Evolutionary conservation across 2,888 invertebrate species (phyloP).

Genomic region (Belgica antarctica): DNA sequence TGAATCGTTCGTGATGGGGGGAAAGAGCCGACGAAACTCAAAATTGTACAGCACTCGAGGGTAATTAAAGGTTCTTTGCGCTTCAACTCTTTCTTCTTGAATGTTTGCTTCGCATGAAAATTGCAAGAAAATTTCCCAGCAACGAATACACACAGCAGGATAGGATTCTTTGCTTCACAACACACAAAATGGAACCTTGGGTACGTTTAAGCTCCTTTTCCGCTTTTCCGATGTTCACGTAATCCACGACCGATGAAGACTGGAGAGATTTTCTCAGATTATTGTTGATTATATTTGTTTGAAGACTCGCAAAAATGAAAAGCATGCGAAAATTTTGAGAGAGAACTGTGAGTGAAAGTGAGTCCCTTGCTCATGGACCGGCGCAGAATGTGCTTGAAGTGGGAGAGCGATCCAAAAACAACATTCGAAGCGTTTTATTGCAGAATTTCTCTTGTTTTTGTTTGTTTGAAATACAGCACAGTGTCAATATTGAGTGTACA

Average conservation of each 20-base stretch:
- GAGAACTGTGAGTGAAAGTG: slow-evolving; percentile 14
- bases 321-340: not conserved
- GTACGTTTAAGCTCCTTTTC: not conserved
- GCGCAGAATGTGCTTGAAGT: not conserved
- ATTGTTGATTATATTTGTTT: slow-evolving; percentile 35
- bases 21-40: not conserved
- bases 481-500: not conserved
- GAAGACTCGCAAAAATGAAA: too few species aligned
- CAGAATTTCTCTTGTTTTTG: not conserved
- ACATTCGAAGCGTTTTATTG: not conserved
- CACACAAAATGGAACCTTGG: slow-evolving; percentile 24
- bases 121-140: not conserved
- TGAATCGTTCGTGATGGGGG: not conserved
- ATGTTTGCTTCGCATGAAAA: not conserved
- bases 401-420: not conserved
- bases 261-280: slow-evolving; percentile 39
- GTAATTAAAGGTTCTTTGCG: not conserved
- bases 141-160: not conserved
- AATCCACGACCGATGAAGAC: slow-evolving; percentile 30
- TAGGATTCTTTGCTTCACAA: not conserved
- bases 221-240: not conserved
- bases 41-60: not conserved
- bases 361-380: not conserved
- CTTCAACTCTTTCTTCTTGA: not conserved
- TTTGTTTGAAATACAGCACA: not conserved